Percentiles rank a stretch among this genome's conserved stretches.
phyloP scores from a whole-genome alignment of 2,797 vertebrate genomes.

The Oophaga sylvatica region DNA sequence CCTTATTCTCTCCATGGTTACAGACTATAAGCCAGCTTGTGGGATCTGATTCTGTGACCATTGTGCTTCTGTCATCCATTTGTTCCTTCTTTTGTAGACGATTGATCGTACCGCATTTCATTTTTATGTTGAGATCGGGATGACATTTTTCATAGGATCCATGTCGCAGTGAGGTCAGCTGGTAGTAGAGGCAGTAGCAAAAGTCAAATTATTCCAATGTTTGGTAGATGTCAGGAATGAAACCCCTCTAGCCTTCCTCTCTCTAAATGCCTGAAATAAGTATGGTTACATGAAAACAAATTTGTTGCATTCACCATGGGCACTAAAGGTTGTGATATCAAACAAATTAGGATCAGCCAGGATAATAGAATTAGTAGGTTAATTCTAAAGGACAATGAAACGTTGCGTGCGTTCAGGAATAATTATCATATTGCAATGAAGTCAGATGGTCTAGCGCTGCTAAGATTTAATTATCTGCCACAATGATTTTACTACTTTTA shows the following conservation, averaged over 20 bases:
- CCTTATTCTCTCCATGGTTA: neutral
- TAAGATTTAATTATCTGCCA: conserved; percentile 57
- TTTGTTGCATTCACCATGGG: conserved; percentile 25
- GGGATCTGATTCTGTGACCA: neutral
- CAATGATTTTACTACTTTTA: conserved; percentile 53
- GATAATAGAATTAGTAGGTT: conserved; percentile 54
- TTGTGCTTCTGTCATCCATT: neutral
- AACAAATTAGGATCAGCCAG: neutral
- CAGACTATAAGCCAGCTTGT: neutral
- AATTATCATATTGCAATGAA: conserved; percentile 50
- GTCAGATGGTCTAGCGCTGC: conserved; percentile 38
- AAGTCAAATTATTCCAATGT: neutral
- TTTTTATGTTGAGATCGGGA: neutral
- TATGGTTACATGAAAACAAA: conserved; percentile 29
- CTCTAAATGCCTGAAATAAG: neutral
- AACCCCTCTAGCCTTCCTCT: neutral
- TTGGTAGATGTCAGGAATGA: neutral
- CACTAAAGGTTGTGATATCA: conserved; percentile 39
- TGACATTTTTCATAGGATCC: neutral
- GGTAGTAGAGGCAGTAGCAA: neutral
- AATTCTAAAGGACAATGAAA: conserved; percentile 50
- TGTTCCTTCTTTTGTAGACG: neutral
- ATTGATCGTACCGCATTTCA: neutral
- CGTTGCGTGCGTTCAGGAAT: conserved; percentile 45
- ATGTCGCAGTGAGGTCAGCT: neutral